phyloP scores from a whole-genome alignment of 2,113 vertebrate species.

The Xenopus borealis region DNA sequence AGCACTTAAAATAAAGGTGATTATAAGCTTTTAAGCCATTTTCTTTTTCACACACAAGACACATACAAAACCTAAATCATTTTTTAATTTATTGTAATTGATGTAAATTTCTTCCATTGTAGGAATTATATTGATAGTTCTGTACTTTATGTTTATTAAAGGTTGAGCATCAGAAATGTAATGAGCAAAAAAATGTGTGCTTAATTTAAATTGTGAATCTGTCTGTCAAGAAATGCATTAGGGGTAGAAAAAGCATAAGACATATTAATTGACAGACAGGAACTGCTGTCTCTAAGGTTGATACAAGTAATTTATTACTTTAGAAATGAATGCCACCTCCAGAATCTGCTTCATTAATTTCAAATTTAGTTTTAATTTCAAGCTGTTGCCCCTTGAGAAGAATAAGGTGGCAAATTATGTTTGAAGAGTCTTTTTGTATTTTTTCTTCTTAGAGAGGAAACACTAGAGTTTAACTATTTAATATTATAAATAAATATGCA shows the following conservation, averaged over 20 bases:
- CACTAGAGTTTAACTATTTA: constrained; percentile 72
- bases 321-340: constrained; percentile 99
- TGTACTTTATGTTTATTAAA: constrained; percentile 90
- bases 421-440: constrained; percentile 86
- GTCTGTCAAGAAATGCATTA: constrained; percentile 98
- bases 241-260: constrained; percentile 96
- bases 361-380: constrained; percentile 99
- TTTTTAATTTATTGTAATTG: constrained; percentile 75
- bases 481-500: constrained; percentile 64
- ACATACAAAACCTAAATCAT: constrained; percentile 47
- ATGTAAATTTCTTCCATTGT: constrained; percentile 73
- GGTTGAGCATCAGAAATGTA: constrained; percentile 83
- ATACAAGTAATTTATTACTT: constrained; percentile 99
- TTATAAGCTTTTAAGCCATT: constrained; percentile 51
- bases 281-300: constrained; percentile 99
- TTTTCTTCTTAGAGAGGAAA: constrained; percentile 69
- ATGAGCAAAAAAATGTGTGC: constrained; percentile 91
- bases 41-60: constrained; percentile 47
- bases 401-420: constrained; percentile 99
- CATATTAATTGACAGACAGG: constrained; percentile 99
- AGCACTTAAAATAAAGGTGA: constrained; percentile 62
- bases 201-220: constrained; percentile 99
- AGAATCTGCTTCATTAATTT: constrained; percentile 99
- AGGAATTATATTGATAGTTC: constrained; percentile 79
- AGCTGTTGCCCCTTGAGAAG: constrained; percentile 99